Evolutionary conservation across 2,113 vertebrate species (phyloP).

Genomic region (Epinephelus lanceolatus): DNA sequence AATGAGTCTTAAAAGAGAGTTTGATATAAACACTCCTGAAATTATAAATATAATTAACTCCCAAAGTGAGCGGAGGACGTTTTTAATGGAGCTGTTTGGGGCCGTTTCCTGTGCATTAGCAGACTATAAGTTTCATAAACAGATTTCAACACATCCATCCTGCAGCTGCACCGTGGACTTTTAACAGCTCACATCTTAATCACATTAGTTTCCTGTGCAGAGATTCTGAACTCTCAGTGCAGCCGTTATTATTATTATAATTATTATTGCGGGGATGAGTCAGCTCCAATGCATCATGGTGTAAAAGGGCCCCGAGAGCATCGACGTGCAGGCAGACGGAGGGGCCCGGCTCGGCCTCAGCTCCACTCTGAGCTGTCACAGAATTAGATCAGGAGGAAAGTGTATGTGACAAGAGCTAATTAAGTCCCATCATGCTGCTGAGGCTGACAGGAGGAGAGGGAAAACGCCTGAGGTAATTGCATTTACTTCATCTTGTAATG

Average conservation of each 20-base stretch:
- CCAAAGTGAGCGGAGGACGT: too few species aligned
- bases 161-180: too few species aligned
- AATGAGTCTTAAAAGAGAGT: too few species aligned
- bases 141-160: too few species aligned
- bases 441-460: conserved; percentile 83
- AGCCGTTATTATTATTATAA: conserved; percentile 37
- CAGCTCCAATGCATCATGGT: conserved; percentile 62
- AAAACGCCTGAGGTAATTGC: conserved; percentile 92
- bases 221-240: conserved; percentile 15
- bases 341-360: conserved; percentile 30
- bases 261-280: conserved; percentile 74
- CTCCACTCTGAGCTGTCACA: conserved; percentile 53
- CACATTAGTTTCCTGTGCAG: conserved; percentile 29
- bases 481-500: conserved; percentile 97
- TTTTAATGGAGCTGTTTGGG: too few species aligned
- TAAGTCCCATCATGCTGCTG: conserved; percentile 93
- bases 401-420: conserved; percentile 94
- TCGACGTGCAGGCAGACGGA: conserved; percentile 40
- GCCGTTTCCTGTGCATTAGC: too few species aligned
- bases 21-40: too few species aligned
- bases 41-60: too few species aligned
- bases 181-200: conserved; percentile 20
- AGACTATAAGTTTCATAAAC: too few species aligned
- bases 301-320: conserved; percentile 34
- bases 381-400: conserved; percentile 85